Conservation (phyloP, 2,888 invertebrate species). For the Spisula solida region DNA sequence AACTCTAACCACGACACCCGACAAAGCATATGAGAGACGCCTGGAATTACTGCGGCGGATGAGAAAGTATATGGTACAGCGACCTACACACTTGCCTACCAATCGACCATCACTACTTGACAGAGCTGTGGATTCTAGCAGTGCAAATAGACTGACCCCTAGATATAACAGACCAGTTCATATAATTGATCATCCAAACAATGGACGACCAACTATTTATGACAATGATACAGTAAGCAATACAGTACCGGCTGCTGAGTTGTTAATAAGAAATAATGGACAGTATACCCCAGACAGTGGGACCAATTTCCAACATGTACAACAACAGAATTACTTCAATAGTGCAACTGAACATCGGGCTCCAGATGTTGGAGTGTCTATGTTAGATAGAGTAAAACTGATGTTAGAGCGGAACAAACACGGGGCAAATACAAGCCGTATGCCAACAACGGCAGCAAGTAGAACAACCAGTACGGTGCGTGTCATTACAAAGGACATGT, state of each 20-base stretch:
- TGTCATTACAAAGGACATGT: constrained; percentile 25
- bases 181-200: constrained; percentile 36
- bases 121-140: not conserved
- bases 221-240: not conserved
- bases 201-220: constrained; percentile 24
- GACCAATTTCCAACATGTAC: not conserved
- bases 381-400: constrained; percentile 1
- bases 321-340: not conserved
- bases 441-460: not conserved
- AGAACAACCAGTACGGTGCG: constrained; percentile 6
- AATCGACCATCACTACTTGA: constrained; percentile 6
- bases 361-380: constrained; percentile 7
- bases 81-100: not conserved
- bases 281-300: not conserved
- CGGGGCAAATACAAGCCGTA: not conserved
- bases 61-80: constrained; percentile 5
- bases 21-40: not conserved
- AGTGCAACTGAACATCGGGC: not conserved
- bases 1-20: not conserved
- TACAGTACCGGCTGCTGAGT: not conserved
- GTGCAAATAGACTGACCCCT: not conserved
- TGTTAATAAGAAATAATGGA: not conserved
- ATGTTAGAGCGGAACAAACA: constrained; percentile 22
- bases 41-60: constrained; percentile 18
- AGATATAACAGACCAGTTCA: constrained; percentile 29